Percentiles rank a stretch among this genome's conserved stretches.
phyloP scores from a whole-genome alignment of 2,113 vertebrate species.

The Genyomyrus donnyi region DNA sequence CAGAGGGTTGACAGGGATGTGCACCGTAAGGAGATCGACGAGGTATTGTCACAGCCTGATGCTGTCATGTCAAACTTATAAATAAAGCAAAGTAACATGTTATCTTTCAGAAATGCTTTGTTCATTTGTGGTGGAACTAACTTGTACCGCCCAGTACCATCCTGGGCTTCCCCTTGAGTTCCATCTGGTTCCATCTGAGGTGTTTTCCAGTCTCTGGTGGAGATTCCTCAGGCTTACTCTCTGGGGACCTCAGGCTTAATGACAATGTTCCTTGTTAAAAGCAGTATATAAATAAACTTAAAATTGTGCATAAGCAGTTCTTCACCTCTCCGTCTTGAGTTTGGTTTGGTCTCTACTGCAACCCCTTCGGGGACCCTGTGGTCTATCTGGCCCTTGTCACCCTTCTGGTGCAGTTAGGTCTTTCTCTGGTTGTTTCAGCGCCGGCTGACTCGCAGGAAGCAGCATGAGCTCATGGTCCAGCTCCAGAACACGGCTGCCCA shows the following conservation, averaged over 20 bases:
- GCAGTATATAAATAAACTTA: background rate
- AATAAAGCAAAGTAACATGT: background rate
- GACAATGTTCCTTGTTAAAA: background rate
- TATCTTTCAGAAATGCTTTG: background rate
- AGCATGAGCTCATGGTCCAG: constrained; percentile 62
- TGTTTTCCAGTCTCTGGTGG: background rate
- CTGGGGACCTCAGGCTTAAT: background rate
- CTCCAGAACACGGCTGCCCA: constrained; percentile 62
- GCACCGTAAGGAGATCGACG: constrained; percentile 54
- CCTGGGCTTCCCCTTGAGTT: background rate
- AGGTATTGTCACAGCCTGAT: constrained; percentile 43
- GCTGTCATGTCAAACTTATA: background rate
- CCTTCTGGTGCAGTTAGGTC: background rate
- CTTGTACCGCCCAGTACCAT: background rate
- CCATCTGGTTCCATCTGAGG: background rate
- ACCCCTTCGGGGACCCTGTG: background rate
- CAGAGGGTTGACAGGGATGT: constrained; percentile 57
- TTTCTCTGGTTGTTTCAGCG: constrained; percentile 47
- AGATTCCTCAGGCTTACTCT: background rate
- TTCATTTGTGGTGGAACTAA: background rate
- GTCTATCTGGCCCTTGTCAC: background rate
- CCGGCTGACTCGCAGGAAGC: constrained; percentile 48
- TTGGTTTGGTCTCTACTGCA: background rate
- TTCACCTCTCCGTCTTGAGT: background rate
- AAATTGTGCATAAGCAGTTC: background rate